Evolutionary conservation across 2,888 invertebrate genomes (phyloP), one percentile per base, ranked within the genome.

Genomic region (Torymus auratus): DNA sequence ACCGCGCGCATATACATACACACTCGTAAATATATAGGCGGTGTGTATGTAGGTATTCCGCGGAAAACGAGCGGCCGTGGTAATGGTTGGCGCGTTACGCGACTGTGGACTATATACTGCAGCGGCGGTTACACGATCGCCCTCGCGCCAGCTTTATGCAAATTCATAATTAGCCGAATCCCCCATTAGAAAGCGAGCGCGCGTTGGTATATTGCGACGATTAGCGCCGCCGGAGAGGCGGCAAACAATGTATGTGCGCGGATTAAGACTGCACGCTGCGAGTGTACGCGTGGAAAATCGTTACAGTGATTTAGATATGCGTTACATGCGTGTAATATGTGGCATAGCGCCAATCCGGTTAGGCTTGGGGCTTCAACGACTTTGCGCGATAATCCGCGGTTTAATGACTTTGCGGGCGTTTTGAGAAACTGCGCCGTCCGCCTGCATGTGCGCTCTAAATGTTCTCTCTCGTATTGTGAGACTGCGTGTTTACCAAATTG

Each of bases 91-190:
- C 41, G 41, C 41, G 41, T 41, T 41, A 41, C 41, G 41, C 41
- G 41, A 41, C 41, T 41, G 20, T 2, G 41, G 41, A 28, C 28
- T 28, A 28, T 28, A 28, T 28, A 28, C 7, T 20, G 23, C 10
- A 56, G 28, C 68, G 17, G 58, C 41, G 10, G 28, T 55, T 20
- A 55, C 28, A 15, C 55, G 28, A 20, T 53, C 60, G 23, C 60
- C 23, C 62, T 53, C 62, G 50, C 55, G 53, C n/a, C 41, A 53
- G 60, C 55, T 73, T 71, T 71, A 80, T 80, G 80, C 80, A 80
- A 80, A 80, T 79, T 61, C 68, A 56, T 72, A 72, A 80, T 80
- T 71, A 76, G 62, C 71, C 60, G 76, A 76, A 80, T 80, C 80
- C 72, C 28, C 68, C 67, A 60, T 76, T 80, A 76, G 80, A 80